phyloP scores from a whole-genome alignment of 2,797 vertebrate genomes.

The Arrhamphus sclerolepis region DNA sequence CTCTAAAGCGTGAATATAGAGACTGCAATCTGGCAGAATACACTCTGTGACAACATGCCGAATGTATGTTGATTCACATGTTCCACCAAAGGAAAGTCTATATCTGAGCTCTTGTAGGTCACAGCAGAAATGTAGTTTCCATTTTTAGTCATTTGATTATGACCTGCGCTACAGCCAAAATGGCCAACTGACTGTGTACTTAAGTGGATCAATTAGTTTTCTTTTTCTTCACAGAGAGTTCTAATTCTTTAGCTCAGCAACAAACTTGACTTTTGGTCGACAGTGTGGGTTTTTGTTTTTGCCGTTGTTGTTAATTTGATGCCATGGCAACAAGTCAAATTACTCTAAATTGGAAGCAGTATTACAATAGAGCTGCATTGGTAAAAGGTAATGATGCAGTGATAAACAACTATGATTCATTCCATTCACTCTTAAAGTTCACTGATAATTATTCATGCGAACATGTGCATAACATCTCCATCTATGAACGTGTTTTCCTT shows the following conservation, averaged over 20 bases:
- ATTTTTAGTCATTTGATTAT: neutral
- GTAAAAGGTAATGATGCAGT: neutral
- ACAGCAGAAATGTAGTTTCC: neutral
- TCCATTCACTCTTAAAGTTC: neutral
- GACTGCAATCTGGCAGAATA: conserved; percentile 25
- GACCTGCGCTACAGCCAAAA: no score
- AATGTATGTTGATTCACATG: conserved; percentile 30
- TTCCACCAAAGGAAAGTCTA: conserved; percentile 7
- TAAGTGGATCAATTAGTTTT: conserved; percentile 2
- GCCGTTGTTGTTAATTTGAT: neutral
- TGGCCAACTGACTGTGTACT: neutral
- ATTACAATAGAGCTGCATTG: neutral
- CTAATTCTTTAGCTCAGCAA: neutral
- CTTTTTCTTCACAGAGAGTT: neutral
- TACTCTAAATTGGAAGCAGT: neutral
- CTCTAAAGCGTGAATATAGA: conserved; percentile 20
- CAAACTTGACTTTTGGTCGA: neutral
- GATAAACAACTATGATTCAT: neutral
- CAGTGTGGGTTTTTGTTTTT: neutral
- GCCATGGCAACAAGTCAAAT: neutral
- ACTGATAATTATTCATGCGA: neutral
- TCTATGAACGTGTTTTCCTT: no score
- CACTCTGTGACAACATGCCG: conserved; percentile 13
- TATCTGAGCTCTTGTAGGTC: neutral
- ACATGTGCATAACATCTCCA: neutral